Percentiles rank a stretch among this genome's conserved stretches.
Conservation (phyloP, 2,113 vertebrate genomes). For the Falcunculus frontatus region DNA sequence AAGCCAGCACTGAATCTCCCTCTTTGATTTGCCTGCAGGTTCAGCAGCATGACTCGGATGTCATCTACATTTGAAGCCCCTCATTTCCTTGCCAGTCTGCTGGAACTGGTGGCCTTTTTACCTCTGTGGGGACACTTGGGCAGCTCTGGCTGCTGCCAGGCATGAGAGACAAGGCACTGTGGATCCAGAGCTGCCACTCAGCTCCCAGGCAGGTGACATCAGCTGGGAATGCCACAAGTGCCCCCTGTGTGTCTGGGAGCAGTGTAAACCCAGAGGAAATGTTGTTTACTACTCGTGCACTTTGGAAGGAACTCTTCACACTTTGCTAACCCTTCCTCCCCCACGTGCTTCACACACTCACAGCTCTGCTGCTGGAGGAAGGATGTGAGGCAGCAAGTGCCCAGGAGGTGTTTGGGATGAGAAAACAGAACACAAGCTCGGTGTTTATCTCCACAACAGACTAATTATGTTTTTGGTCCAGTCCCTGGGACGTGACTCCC, state of each 20-base stretch:
- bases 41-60: slow-evolving; percentile 61
- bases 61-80: slow-evolving; percentile 68
- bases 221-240: not conserved
- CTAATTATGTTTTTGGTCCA: not conserved
- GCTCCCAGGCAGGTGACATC: not conserved
- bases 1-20: not conserved
- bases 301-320: slow-evolving; percentile 7
- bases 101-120: not conserved
- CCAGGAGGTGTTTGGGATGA: slow-evolving; percentile 11
- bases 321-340: not conserved
- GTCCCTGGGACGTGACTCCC: not conserved
- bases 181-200: not conserved
- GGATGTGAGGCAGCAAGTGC: not conserved
- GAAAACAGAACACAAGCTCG: not conserved
- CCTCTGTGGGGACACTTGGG: not conserved
- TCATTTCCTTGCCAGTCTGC: not conserved
- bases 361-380: not conserved
- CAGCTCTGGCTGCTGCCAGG: not conserved
- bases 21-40: slow-evolving; percentile 43
- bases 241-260: not conserved
- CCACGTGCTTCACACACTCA: not conserved
- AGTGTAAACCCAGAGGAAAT: not conserved
- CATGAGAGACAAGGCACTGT: not conserved
- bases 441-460: not conserved
- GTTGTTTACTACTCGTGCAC: slow-evolving; percentile 33